Evolutionary conservation across 1,140 invertebrate genomes (phyloP), one percentile per base, ranked within the genome.

Genomic region (Homalodisca vitripennis): DNA sequence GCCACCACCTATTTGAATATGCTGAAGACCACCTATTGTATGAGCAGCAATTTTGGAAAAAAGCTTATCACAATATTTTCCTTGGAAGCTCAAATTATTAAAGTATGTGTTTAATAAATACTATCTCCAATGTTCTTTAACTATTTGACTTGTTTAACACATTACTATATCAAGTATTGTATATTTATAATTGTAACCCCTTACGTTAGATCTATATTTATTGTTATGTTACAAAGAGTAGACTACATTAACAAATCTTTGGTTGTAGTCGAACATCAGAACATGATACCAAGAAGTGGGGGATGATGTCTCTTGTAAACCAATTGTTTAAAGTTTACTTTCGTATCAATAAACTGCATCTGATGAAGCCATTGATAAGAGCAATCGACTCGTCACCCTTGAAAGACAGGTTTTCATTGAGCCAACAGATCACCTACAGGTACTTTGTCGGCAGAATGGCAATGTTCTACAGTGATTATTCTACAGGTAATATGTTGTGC

Each of bases 321-420:
- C 97, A 99, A 79, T 83, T 99, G 13, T 92, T 99, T 68, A 98
- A 98, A 84, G 93, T 99, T 2, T 99, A 99, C 80, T 99, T 98
- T 78, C 87, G 91, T 72, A 98, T 98, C 41, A 99, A 98, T 78
- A 98, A 98, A 80, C 79, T 99, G 2, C 95, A 98, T 84, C 82
- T 99, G 31, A 98, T 97, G 79, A 98, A 96, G 81, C 97, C 97
- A 0, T 82, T 99, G 14, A 98, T 98, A 72, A 85, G 97, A 75
- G 96, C 97, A 1, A 98, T 99, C 73, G 96, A 98, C 73, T 93
- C 93, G 29, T 92, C 92, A 17, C 86, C 88, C 0, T 90, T 94
- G 55, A 97, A 95, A 79, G 92, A 97, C 57, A 87, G 88, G 67
- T 99, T 97, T 80, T 88, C 90, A 34, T 78, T 93, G 68, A 88